phyloP scores from a whole-genome alignment of 2,113 vertebrate genomes.

The Philantomba maxwellii region DNA sequence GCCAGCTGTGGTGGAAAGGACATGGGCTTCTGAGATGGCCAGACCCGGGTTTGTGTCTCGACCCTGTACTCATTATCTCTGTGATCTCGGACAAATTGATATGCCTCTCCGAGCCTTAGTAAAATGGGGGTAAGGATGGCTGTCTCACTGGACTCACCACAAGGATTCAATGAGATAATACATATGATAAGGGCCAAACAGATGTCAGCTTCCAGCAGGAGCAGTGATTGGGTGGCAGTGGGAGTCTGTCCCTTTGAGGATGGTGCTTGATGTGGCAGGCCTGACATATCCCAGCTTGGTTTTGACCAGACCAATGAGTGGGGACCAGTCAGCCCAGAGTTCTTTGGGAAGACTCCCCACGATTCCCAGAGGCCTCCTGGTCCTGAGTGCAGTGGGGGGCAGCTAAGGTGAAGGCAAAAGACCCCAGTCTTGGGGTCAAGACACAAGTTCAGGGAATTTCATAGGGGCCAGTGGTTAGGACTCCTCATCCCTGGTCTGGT shows the following conservation, averaged over 20 bases:
- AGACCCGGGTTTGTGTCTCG: neutral
- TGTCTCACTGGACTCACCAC: neutral
- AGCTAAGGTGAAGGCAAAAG: neutral
- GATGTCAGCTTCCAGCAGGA: neutral
- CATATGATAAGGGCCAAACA: accelerated
- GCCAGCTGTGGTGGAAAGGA: neutral
- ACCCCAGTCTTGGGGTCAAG: neutral
- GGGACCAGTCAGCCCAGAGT: neutral
- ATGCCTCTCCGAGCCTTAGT: neutral
- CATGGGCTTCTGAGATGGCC: neutral
- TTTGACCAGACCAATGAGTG: neutral
- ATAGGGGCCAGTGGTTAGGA: neutral
- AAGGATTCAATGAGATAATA: neutral
- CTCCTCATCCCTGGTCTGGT: neutral
- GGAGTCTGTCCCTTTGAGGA: neutral
- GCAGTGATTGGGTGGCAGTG: too few species aligned
- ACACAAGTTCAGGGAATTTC: neutral
- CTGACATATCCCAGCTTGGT: neutral
- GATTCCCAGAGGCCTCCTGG: neutral
- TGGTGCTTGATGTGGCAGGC: neutral
- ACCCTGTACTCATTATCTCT: neutral
- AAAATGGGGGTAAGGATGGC: neutral
- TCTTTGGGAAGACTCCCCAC: neutral
- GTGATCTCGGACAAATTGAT: neutral
- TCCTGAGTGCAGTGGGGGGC: neutral